Percentiles rank a stretch among this genome's conserved stretches.
These are phyloP conservation scores for Gonioctena quinquepunctata DNA, from an alignment of 1,140 invertebrate species.

Conservation along the genomic window DNA sequence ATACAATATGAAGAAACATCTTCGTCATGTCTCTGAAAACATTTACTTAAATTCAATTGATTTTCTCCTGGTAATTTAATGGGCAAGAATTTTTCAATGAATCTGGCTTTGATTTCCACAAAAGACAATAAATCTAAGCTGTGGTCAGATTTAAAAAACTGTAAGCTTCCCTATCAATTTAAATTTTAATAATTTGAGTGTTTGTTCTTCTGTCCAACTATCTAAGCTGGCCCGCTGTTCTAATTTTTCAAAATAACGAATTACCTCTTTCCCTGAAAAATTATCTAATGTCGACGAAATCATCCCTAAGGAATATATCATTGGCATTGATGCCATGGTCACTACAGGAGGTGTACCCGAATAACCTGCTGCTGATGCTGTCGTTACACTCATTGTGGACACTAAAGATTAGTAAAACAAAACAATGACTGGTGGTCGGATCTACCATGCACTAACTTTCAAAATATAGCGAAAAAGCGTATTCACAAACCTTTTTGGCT, in stretches of 20 bases:
- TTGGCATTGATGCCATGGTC: too few relatives aligned
- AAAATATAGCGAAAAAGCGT: too few relatives aligned
- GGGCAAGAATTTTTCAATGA: not conserved
- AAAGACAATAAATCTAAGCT: not conserved
- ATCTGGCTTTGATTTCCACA: not conserved
- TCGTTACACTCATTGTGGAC: too few relatives aligned
- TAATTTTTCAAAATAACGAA: not conserved
- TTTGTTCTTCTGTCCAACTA: not conserved
- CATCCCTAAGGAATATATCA: not conserved
- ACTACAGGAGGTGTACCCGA: too few relatives aligned
- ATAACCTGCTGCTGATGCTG: too few relatives aligned
- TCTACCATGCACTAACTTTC: too few relatives aligned
- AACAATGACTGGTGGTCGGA: too few relatives aligned
- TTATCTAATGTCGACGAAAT: not conserved
- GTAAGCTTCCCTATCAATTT: not conserved
- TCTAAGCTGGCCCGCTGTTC: not conserved
- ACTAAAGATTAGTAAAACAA: too few relatives aligned
- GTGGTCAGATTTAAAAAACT: not conserved
- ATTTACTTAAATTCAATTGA: not conserved
- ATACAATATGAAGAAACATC: not conserved
- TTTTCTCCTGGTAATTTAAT: not conserved
- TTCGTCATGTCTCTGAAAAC: not conserved
- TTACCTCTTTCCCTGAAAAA: not conserved
- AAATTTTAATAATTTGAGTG: not conserved
- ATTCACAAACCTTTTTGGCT: too few relatives aligned